These are phyloP conservation scores for Amaurobius ferox DNA, from an alignment of 2,888 invertebrate species.

Conservation along the genomic window DNA sequence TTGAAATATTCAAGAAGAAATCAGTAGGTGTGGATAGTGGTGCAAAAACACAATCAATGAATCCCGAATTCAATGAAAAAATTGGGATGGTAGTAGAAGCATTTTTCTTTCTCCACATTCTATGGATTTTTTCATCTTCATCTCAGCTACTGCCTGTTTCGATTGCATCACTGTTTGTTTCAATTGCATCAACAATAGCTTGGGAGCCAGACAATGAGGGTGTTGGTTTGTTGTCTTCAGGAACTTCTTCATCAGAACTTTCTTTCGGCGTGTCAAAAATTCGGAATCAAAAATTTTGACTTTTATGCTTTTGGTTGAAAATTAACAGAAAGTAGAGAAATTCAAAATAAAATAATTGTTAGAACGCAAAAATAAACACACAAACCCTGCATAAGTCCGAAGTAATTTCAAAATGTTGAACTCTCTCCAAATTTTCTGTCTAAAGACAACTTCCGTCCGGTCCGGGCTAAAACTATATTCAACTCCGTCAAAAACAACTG, in stretches of 20 bases:
- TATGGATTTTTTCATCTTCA: neutral
- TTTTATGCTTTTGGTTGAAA: too few species aligned
- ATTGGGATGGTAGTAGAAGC: neutral
- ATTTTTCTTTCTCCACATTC: constrained; percentile 16
- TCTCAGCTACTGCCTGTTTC: neutral
- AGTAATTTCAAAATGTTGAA: too few species aligned
- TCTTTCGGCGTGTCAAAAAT: constrained; percentile 37
- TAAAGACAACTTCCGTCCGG: too few species aligned
- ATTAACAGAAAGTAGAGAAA: too few species aligned
- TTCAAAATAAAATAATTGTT: too few species aligned
- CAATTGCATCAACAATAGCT: neutral
- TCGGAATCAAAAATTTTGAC: too few species aligned
- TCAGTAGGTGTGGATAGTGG: constrained; percentile 10
- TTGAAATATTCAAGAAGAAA: constrained; percentile 17
- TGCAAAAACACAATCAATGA: neutral
- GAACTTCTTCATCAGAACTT: neutral
- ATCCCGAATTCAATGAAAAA: constrained; percentile 2
- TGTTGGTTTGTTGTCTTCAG: neutral
- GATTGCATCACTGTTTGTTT: neutral
- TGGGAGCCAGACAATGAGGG: neutral
- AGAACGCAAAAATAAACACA: too few species aligned
- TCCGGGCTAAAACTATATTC: too few species aligned
- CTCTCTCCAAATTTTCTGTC: too few species aligned
- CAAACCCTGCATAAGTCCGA: too few species aligned
- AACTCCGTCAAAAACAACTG: too few species aligned